Base-by-base conservation (phyloP, 2,888 invertebrate species). In the Clusia tigrina region DNA sequence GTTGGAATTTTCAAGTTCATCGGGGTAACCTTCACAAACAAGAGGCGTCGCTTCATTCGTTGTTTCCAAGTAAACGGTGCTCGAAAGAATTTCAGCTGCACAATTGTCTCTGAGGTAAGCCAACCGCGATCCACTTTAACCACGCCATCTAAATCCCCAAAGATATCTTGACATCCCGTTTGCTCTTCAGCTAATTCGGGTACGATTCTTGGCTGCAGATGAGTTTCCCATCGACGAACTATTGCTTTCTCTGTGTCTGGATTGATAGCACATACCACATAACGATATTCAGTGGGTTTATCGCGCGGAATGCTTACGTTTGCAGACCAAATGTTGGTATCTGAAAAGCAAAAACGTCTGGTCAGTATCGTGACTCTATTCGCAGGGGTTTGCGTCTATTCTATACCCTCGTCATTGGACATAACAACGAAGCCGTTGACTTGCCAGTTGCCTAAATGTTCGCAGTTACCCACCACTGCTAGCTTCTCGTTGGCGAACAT, bases 21-120 rank as follows among this genome's bases (percentile, higher is more conserved):
- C 53, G 92, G 91, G 58, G 92, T 91, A 67, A 93, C 87, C 86
- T 92, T 92, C 53, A 92, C 89, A 74, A 87, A 87, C 73, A 94
- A 86, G 65, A 87, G 84, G 71, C 89, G 88, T 69, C 88, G 89
- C 71, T 88, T 86, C 73, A 91, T 87, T 70, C 90, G 89, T 72
- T 89, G 89, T 75, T 91, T 91, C 58, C 95, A 86, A 69, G 89
- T 89, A 62, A 95, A 87, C 1, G 95, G 92, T 74, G 91, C 90
- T 75, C 92, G 91, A 73, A 89, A 89, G 74, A 95, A 88, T 81
- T 94, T 93, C 65, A 96, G 88, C 80, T 95, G 95, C 54, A 96
- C 86, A 60, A 92, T 86, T n/a, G 91, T 90, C 80, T 94, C 93
- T 67, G 88, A 87, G 42, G 91, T 94, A 25, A 95, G 85, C 95